phyloP scores from a whole-genome alignment of 2,113 vertebrate species.

The Leptocoma aspasia region DNA sequence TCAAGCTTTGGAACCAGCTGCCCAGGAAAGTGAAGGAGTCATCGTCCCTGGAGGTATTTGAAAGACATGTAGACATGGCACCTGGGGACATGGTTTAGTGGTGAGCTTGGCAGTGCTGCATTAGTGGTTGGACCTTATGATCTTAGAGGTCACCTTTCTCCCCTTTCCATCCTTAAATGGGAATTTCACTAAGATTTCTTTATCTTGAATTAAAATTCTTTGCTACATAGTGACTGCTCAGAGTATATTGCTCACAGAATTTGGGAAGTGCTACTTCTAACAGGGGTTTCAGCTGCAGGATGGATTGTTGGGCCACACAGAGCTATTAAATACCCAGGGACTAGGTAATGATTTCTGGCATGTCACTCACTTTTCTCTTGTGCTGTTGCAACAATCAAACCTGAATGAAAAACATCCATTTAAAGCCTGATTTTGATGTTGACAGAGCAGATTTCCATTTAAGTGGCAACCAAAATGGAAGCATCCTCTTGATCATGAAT shows the following conservation, averaged over 20 bases:
- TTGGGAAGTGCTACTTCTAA: not conserved
- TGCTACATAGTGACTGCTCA: not conserved
- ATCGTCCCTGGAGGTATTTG: not conserved
- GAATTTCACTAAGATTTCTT: not conserved
- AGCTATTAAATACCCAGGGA: not conserved
- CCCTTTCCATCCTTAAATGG: not conserved
- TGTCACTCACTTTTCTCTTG: not conserved
- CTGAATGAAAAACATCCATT: not conserved
- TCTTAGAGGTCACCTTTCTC: not conserved
- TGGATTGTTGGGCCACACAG: not conserved
- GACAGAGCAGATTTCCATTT: not conserved
- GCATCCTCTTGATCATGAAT: not conserved
- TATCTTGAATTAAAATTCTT: not conserved
- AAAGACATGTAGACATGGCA: not conserved
- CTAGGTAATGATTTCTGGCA: not conserved
- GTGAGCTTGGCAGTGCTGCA: rapidly evolving
- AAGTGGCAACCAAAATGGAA: not conserved
- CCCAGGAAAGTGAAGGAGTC: not conserved
- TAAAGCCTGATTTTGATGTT: not conserved
- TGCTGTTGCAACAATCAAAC: not conserved
- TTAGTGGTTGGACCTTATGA: not conserved
- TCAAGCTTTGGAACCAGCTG: not conserved
- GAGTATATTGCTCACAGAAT: not conserved
- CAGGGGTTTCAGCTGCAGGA: not conserved
- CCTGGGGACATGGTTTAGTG: not conserved